A percentile compares a stretch with the other conserved stretches of the same genome.
Conservation (phyloP, 2,888 invertebrate species). For the Aphidius colemani region DNA sequence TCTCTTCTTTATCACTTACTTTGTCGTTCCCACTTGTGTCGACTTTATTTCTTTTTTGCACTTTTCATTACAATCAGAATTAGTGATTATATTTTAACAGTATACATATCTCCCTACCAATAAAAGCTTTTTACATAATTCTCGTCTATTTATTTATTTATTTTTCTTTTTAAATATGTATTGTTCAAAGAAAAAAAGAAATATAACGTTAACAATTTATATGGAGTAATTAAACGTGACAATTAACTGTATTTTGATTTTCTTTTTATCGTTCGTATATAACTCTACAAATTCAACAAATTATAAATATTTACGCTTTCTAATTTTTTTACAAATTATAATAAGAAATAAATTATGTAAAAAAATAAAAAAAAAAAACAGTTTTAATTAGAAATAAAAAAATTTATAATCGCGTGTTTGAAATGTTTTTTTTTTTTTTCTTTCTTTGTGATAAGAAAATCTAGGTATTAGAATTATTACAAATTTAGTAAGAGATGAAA, state of each 20-base stretch:
- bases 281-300: constrained; percentile 13
- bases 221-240: constrained; percentile 21
- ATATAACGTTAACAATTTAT: background rate
- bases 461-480: background rate
- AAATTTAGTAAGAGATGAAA: constrained; percentile 7
- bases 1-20: constrained; percentile 13
- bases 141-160: background rate
- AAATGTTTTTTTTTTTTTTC: background rate
- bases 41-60: background rate
- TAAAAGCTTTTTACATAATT: constrained; percentile 21
- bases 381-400: constrained; percentile 10
- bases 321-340: constrained; percentile 16
- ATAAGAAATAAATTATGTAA: background rate
- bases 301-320: constrained; percentile 26
- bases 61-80: constrained; percentile 20
- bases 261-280: constrained; percentile 8
- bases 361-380: constrained; percentile 8
- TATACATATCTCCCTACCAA: background rate
- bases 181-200: background rate
- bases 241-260: background rate
- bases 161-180: background rate
- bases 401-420: background rate
- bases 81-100: constrained; percentile 16
- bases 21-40: background rate
- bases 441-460: background rate